Evolutionary conservation across 2,888 invertebrate genomes (phyloP), one percentile per base, ranked within the genome.

Genomic region (Leptopterna dolabrata): DNA sequence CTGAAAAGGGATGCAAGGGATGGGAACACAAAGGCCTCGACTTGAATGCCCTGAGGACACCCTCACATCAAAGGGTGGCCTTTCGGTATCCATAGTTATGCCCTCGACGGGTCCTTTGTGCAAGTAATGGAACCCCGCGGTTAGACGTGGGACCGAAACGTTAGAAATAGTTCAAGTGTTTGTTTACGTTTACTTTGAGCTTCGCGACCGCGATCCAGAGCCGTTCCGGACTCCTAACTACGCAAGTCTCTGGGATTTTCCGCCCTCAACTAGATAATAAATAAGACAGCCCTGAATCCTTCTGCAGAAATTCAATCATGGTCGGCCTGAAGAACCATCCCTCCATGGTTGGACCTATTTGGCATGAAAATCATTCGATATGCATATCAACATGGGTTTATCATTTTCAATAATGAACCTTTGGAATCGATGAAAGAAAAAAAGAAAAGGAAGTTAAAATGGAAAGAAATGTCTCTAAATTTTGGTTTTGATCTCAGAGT

Each of bases 141-240:
- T 83, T 70, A 19, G 41, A 27, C 14, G 7, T 76, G 7, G 16
- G 41, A 36, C 30, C 43, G 43, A 36, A 63, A 83, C 82, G 82
- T 83, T 41, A 70, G 55, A 63, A 83, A 83, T 83, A 83, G 82
- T 83, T 83, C 63, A 30, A 81, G 51, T 63, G 82, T 83, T 83
- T 83, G 76, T 43, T 76, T 76, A 76, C 76, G 76, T 76, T 76
- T 76, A 76, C 76, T 76, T 76, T 41, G 76, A 19, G 81, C 55
- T 55, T 55, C 19, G 55, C 55, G 19, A 19, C 55, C 55, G 19
- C 55, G 55, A 55, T 55, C 55, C 55, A 55, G 55, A 19, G 19
- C 55, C 55, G n/a, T 55, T 55, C 19, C 19, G 55, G 55, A 55
- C 55, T 55, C 55, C 1, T 1, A 55, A 55, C 55, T 55, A 19